These are phyloP conservation scores for Lasaia peninsularis DNA, from an alignment of 1,140 invertebrate genomes.

Conservation along the genomic window DNA sequence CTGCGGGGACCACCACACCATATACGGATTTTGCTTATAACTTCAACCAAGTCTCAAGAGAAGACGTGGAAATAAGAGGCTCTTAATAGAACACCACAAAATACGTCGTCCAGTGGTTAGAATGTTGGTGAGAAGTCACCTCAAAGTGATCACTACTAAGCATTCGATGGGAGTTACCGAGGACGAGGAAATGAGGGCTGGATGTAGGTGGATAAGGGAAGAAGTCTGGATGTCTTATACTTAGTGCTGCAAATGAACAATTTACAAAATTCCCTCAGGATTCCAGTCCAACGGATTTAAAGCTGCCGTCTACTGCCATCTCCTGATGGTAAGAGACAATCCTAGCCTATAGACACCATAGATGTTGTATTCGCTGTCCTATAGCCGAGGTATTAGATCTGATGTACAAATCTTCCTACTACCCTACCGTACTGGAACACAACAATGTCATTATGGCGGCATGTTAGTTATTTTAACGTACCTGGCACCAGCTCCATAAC, in stretches of 20 bases:
- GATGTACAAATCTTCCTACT: no score
- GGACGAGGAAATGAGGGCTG: conserved; percentile 91
- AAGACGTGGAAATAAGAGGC: conserved; percentile 48
- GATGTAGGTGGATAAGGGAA: conserved; percentile 87
- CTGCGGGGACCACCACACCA: conserved; percentile 77
- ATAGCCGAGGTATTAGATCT: no score
- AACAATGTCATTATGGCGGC: not conserved
- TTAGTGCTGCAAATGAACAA: conserved; percentile 90
- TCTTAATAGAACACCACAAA: conserved; percentile 64
- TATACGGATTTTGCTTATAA: no score
- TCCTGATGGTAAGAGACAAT: no score
- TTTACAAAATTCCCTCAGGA: conserved; percentile 91
- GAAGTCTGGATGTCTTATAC: conserved; percentile 89
- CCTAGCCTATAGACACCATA: no score
- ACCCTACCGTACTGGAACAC: no score
- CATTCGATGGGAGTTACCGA: conserved; percentile 71
- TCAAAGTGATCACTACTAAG: conserved; percentile 74
- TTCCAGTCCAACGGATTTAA: conserved; percentile 86
- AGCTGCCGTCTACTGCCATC: conserved; percentile 79
- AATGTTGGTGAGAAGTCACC: conserved; percentile 74
- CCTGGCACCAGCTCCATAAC: conserved; percentile 98
- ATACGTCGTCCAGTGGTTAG: conserved; percentile 74
- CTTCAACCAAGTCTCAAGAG: conserved; percentile 70
- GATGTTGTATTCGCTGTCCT: no score
- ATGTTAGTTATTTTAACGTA: conserved; percentile 46